Evolutionary conservation across 1,140 invertebrate species (phyloP), one percentile per base, ranked within the genome.

Genomic region (Coboldia fuscipes): DNA sequence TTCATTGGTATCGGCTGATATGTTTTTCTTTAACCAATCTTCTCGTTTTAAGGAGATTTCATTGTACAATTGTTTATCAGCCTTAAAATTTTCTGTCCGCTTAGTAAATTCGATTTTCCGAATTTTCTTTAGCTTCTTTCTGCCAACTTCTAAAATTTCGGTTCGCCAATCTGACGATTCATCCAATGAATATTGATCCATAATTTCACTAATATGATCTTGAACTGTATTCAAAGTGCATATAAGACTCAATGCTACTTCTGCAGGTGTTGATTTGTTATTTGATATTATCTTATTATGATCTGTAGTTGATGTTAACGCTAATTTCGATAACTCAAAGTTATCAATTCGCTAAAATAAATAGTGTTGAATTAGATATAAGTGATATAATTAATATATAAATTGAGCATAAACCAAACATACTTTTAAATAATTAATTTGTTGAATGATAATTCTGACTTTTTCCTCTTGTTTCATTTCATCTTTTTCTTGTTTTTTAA

Each of bases 171-270:
- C 32, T 13, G 41, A 37, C 10, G 41, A 39, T 4, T 24, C 38
- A 15, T 31, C 34, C 2, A 53, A 30, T 13, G 42, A 32, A 3
- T 54, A 30, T 6, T 37, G 15, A 5, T 36, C n/a, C 10, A 38
- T 34, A 27, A 54, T 48, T 5, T 16, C 37, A 9, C 39, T 37
- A 16, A 45, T 33, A 19, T 51, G 13, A 4, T 35, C 39, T 8
- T 40, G 36, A 41, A 54, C 47, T 0, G 43, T 28, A 42, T 54
- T 54, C 30, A 51, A 49, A 1, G 42, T 30, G 0, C 39, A 41
- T 22, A 53, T 20, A 41, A 51, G 45, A 13, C 49, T 49, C n/a
- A 47, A 33, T 4, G 41, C 45, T 9, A 50, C 26, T 38, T 54
- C 49, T 3, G 50, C 51, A 1, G 49, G 43, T 5, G 48, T 45